phyloP scores from a whole-genome alignment of 1,140 invertebrate genomes.

The Ptiloglossa arizonensis region DNA sequence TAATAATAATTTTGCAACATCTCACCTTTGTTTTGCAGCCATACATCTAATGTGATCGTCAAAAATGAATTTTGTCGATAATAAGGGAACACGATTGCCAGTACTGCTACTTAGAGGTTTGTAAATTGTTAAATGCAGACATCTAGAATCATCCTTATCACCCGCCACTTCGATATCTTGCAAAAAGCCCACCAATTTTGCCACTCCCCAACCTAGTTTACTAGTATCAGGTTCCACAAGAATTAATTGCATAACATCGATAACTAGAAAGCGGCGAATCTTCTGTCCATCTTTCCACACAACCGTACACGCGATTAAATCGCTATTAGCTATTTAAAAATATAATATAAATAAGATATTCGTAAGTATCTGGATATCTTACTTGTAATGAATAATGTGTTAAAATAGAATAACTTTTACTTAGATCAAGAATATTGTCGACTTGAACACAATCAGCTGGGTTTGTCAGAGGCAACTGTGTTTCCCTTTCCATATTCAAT shows the following conservation, averaged over 20 bases:
- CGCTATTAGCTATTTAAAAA: slow-evolving; percentile 93
- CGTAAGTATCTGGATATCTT: neutral
- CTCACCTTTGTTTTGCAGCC: slow-evolving; percentile 94
- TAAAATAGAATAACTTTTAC: slow-evolving; percentile 83
- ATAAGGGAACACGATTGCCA: slow-evolving; percentile 87
- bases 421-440: slow-evolving; percentile 95
- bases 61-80: slow-evolving; percentile 97
- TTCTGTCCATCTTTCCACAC: slow-evolving; percentile 94
- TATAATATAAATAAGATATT: neutral
- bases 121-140: slow-evolving; percentile 96
- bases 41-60: slow-evolving; percentile 99
- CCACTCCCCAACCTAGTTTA: slow-evolving; percentile 97
- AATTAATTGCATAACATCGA: slow-evolving; percentile 96
- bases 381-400: neutral
- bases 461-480: slow-evolving; percentile 95
- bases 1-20: slow-evolving; percentile 36
- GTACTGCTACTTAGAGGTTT: slow-evolving; percentile 86
- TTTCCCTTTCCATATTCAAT: slow-evolving; percentile 91
- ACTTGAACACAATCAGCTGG: slow-evolving; percentile 94
- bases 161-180: slow-evolving; percentile 92
- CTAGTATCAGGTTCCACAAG: slow-evolving; percentile 97
- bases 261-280: slow-evolving; percentile 95
- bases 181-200: slow-evolving; percentile 94
- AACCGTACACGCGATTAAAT: slow-evolving; percentile 97
- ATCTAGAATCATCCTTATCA: slow-evolving; percentile 98